Conservation (phyloP, 2,113 vertebrate genomes). For the Ctenodactylus gundi region DNA sequence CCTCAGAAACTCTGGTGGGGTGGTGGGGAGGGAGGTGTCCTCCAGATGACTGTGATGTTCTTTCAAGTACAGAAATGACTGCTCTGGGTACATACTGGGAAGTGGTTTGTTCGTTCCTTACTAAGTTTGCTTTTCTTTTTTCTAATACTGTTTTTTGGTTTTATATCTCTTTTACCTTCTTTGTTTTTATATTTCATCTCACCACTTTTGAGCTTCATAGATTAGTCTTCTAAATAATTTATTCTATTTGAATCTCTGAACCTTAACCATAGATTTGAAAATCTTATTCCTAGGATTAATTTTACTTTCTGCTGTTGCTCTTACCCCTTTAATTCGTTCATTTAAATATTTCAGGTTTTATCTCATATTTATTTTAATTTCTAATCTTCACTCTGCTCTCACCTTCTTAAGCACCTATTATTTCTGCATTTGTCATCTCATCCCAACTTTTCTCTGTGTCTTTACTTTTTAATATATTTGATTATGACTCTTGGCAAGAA, state of each 20-base stretch:
- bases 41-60: neutral
- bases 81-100: too few relatives aligned
- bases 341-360: constrained; percentile 50
- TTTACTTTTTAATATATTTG: constrained; percentile 32
- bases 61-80: neutral
- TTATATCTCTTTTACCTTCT: neutral
- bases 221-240: constrained; percentile 38
- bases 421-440: constrained; percentile 34
- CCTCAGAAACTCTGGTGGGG: neutral
- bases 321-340: neutral
- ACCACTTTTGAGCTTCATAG: neutral
- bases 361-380: constrained; percentile 64
- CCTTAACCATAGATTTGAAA: neutral
- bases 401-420: constrained; percentile 3
- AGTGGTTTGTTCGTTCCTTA: neutral
- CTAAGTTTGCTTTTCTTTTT: neutral
- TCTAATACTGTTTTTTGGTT: neutral
- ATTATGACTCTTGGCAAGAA: constrained; percentile 37
- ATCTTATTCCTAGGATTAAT: neutral
- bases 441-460: neutral
- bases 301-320: constrained; percentile 11
- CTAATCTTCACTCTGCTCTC: constrained; percentile 45
- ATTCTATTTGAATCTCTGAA: constrained; percentile 11
- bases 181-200: neutral
- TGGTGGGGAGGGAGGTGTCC: too few relatives aligned